phyloP scores from a whole-genome alignment of 1,140 invertebrate genomes.

The Chlorops oryzae region DNA sequence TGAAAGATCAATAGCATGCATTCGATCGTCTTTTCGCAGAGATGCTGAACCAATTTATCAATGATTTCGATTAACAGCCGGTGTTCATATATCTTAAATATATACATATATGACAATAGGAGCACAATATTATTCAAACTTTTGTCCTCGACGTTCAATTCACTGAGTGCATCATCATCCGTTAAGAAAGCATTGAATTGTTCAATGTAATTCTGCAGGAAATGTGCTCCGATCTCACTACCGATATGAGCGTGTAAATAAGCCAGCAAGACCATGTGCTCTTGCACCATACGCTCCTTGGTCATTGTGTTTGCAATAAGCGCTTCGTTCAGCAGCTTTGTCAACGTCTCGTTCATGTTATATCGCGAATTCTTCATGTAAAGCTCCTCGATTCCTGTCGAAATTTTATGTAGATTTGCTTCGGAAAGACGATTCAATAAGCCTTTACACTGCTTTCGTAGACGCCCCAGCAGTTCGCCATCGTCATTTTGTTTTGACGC shows the following conservation, averaged over 20 bases:
- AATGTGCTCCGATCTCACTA: constrained; percentile 71
- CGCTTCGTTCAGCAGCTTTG: constrained; percentile 62
- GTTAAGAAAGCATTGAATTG: constrained; percentile 57
- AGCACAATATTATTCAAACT: constrained; percentile 77
- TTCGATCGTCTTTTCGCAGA: constrained; percentile 80
- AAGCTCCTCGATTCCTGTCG: constrained; percentile 63
- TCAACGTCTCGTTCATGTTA: constrained; percentile 75
- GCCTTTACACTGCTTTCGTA: constrained; percentile 80
- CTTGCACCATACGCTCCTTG: constrained; percentile 74
- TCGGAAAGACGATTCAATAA: constrained; percentile 82
- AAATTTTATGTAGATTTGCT: constrained; percentile 79
- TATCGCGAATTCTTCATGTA: constrained; percentile 72
- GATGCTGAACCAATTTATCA: constrained; percentile 54
- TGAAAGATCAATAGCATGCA: constrained; percentile 74
- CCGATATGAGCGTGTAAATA: constrained; percentile 87
- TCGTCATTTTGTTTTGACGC: constrained; percentile 43
- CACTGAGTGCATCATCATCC: constrained; percentile 45
- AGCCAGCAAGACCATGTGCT: constrained; percentile 76
- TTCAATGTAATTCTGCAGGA: constrained; percentile 39
- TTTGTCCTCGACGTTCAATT: constrained; percentile 77
- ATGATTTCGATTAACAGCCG: constrained; percentile 74
- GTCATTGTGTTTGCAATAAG: constrained; percentile 57
- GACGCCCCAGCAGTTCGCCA: constrained; percentile 55
- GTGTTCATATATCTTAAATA: constrained; percentile 80
- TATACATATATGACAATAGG: constrained; percentile 77